Evolutionary conservation across 2,797 vertebrate genomes (phyloP), one percentile per base, ranked within the genome.

Genomic region (Orestias chungarensis): DNA sequence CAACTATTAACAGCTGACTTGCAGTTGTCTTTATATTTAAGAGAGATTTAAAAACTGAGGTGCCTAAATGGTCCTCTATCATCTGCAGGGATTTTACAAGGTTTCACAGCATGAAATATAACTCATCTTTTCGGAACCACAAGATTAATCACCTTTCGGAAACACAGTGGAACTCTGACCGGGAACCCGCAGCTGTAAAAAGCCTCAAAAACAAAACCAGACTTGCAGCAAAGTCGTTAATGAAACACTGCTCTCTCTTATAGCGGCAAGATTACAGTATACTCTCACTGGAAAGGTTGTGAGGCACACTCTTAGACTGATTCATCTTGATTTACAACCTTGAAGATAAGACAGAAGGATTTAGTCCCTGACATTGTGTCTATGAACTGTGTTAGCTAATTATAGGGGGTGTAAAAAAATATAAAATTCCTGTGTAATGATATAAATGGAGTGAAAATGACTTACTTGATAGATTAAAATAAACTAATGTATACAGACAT

Each of bases 181-280:
- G 73, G 86, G 84, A 89, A 89, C 27, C 47, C 35, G 75, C 49
- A 47, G 77, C 77, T 79, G 78, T 83, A 80, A 87, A 90, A 88
- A 33, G n/a, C 33, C 52, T 71, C 66, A 70, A 27, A 20, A 81
- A 79, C 81, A 85, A 68, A 87, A 82, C 47, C 1, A n/a, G 66
- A 80, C 83, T 79, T 15, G 83, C 68, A 75, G 66, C 52, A n/a
- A 61, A 81, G 55, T 33, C 82, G 74, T 80, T 69, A 77, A 57
- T 64, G 73, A 59, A 44, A 66, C 64, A 52, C 68, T 49, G 46
- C 64, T 71, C 31, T 62, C 64, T 59, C 65, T 73, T 11, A 33
- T 17, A 25, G 72, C 44, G 64, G 74, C 70, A 17, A 27, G 61
- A 3, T 20, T 43, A 75, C 78, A 75, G 6, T 43, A 55, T n/a